Evolutionary conservation across 2,888 invertebrate species (phyloP), one percentile per base, ranked within the genome.

Genomic region (Folsomia candida): DNA sequence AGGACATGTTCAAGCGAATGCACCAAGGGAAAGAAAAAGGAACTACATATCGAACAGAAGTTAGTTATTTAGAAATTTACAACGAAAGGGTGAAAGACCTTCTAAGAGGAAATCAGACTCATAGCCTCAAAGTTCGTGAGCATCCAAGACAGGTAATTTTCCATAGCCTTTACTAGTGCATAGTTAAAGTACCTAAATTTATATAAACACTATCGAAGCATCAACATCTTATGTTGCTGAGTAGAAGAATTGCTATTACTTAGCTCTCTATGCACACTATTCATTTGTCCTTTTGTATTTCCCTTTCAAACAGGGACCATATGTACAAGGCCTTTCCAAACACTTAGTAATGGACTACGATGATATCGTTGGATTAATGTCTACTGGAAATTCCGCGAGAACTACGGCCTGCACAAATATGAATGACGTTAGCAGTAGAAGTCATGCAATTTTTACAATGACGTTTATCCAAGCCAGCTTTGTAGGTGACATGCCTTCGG

Each of bases 381-480:
- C 88, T 78, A 87, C 89, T 80, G 93, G 93, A 76, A 93, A 93
- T 85, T 86, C 88, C 73, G 90, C 90, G 82, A 87, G 94, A 78
- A 93, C 93, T 25, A 93, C 93, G 1, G 93, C 93, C 59, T 89
- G 92, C 80, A 94, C 94, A 70, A 92, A 92, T 83, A 94, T 94
- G 93, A 94, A 94, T 85, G 93, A 93, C 84, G 92, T 92, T 79
- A 93, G 93, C 83, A 92, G 92, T 82, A 88, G 94, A 81, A 93
- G 92, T 85, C 94, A 94, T 86, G 93, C 93, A 77, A 93, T 94
- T 82, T 93, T 94, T 84, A 93, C 93, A 65, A 90, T 94, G 83
- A 92, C 91, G 37, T 93, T 93, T 85, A 91, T 92, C 74, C 93
- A 93, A 84, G 93, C 93, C 64, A 90, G 90, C 80, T 91, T 92